Evolutionary conservation across 2,888 invertebrate species (phyloP), one percentile per base, ranked within the genome.

Genomic region (Nemapogon koenigi): DNA sequence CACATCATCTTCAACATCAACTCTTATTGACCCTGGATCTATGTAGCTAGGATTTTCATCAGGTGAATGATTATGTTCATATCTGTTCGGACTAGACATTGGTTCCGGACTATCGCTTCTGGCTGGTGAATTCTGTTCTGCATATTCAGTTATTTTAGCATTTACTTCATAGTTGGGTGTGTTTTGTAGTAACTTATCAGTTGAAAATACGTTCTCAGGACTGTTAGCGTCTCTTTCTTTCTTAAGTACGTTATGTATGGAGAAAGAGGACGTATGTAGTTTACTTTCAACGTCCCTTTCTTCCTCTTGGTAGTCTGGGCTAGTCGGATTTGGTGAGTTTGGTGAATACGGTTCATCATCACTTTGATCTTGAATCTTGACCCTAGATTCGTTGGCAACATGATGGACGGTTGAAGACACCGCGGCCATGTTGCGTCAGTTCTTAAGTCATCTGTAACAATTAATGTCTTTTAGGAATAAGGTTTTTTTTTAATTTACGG

Each of bases 1-100:
- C 44, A 83, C 81, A 13, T 83, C 82, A 46, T 81, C 80, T 41
- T 75, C 79, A 10, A 81, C 68, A 44, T 75, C 75, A 10, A 69
- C 63, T 50, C 75, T 53, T 4, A 37, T 28, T 2, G 43, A 40
- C 16, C 35, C 38, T 2, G 33, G 51, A 51, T 45, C 54, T 52
- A 11, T 49, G 16, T 31, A 53, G 0, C 48, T 52, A 2, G 55
- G 61, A 8, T 59, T 65, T 16, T 62, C 65, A 4, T 68, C 68
- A 15, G 72, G 70, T 3, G 33, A 18, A 27, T 32, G 28, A 27
- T 26, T 27, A 13, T 31, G 7, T 10, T 70, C 70, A 3, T 70
- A 46, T 22, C 56, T 53, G 2, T 17, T 27, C 3, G 67, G 68
- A 43, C 68, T 68, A 8, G 33, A 25, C 2, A 29, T 18, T 2